Percentiles rank a stretch among this genome's conserved stretches.
These are phyloP conservation scores for Dromococcyx pavoninus DNA, from an alignment of 2,797 vertebrate species.

Conservation along the genomic window DNA sequence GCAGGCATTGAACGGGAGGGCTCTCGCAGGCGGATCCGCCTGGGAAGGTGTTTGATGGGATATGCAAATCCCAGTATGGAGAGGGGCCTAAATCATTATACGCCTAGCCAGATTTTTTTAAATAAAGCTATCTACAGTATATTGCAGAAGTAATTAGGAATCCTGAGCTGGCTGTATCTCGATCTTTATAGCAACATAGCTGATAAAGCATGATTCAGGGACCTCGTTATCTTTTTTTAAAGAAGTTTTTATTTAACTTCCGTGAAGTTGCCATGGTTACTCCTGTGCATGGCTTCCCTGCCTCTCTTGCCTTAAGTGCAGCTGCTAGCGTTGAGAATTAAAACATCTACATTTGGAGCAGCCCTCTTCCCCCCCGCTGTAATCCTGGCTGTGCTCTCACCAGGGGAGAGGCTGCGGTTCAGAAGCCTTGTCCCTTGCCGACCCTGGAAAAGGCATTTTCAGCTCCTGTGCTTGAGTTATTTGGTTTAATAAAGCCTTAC, in stretches of 20 bases:
- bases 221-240: constrained; percentile 70
- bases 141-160: constrained; percentile 54
- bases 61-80: neutral
- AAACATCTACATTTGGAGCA: constrained; percentile 51
- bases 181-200: constrained; percentile 38
- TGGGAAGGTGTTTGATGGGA: neutral
- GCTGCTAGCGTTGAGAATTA: constrained; percentile 36
- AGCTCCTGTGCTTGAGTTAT: neutral
- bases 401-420: neutral
- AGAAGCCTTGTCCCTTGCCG: neutral
- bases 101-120: constrained; percentile 1
- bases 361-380: neutral
- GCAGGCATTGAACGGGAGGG: neutral
- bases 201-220: constrained; percentile 63
- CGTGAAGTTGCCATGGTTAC: constrained; percentile 79
- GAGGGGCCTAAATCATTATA: neutral
- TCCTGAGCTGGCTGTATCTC: constrained; percentile 56
- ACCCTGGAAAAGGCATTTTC: neutral
- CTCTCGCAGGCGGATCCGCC: neutral
- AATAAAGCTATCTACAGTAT: constrained; percentile 57
- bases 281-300: constrained; percentile 46
- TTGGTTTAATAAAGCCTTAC: neutral
- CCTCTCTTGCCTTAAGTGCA: constrained; percentile 58
- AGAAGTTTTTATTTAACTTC: constrained; percentile 74
- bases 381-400: neutral